Evolutionary conservation across 2,797 vertebrate species (phyloP).

Genomic region (Mormyrus hasselquistii): DNA sequence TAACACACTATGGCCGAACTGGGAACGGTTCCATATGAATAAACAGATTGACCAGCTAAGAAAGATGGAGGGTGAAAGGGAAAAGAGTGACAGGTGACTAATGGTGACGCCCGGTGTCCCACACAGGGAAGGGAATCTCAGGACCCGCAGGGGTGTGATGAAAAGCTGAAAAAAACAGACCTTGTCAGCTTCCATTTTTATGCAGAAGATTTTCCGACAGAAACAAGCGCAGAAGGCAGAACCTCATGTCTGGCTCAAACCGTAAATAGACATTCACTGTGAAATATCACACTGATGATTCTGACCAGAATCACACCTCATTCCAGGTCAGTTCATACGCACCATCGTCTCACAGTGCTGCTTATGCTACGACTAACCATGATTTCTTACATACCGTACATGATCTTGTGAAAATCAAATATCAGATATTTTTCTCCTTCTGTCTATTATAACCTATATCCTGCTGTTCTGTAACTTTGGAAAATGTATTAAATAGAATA

Average conservation of each 20-base stretch:
- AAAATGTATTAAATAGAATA: background rate
- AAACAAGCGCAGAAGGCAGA: background rate
- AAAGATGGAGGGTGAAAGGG: background rate
- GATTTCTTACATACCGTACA: background rate
- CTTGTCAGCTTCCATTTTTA: background rate
- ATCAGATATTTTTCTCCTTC: background rate
- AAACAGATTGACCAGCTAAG: background rate
- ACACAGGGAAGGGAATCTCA: background rate
- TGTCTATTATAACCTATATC: background rate
- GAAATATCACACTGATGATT: background rate
- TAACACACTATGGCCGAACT: background rate
- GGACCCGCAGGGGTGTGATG: background rate
- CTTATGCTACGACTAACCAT: background rate
- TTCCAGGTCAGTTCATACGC: background rate
- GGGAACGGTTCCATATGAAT: background rate
- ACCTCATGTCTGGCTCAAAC: background rate
- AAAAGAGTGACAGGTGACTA: background rate
- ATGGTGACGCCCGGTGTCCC: background rate
- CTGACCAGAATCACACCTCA: background rate
- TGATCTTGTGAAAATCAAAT: background rate
- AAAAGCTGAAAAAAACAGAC: background rate
- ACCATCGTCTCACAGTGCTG: background rate
- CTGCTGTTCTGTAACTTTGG: background rate
- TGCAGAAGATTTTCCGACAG: background rate
- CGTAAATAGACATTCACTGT: background rate